These are phyloP conservation scores for Parasteatoda tepidariorum DNA, from an alignment of 1,140 invertebrate species.

Conservation along the genomic window DNA sequence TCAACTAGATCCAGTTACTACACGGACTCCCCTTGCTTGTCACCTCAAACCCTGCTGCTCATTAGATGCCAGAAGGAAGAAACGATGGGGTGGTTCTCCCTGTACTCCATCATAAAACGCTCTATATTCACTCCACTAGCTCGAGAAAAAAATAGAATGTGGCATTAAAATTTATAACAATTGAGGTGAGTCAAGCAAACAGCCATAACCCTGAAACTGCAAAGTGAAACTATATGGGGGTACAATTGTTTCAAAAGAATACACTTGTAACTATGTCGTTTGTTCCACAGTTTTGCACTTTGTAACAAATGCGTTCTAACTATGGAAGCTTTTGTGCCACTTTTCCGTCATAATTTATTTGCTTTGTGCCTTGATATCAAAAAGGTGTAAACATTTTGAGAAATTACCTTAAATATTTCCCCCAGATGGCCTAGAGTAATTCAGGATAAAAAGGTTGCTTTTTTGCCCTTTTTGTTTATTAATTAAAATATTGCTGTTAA, in stretches of 20 bases:
- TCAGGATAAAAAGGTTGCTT: no score
- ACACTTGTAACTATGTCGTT: not conserved
- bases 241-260: not conserved
- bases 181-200: not conserved
- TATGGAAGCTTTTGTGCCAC: no score
- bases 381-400: no score
- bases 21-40: not conserved
- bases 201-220: not conserved
- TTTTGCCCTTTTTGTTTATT: no score
- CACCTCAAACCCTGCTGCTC: conserved; percentile 32
- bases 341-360: no score
- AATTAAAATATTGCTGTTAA: no score
- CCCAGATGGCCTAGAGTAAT: no score
- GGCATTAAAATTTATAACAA: not conserved
- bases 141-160: not conserved
- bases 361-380: no score
- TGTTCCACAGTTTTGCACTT: no score
- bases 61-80: conserved; percentile 39
- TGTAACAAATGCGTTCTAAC: no score
- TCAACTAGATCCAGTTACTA: conserved; percentile 53
- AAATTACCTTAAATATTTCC: no score
- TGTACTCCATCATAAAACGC: conserved; percentile 26
- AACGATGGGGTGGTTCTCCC: conserved; percentile 1
- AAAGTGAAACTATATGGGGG: not conserved
- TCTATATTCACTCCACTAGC: conserved; percentile 9